Conservation (phyloP, 2,113 vertebrate species). For the Mormoops blainvillei region DNA sequence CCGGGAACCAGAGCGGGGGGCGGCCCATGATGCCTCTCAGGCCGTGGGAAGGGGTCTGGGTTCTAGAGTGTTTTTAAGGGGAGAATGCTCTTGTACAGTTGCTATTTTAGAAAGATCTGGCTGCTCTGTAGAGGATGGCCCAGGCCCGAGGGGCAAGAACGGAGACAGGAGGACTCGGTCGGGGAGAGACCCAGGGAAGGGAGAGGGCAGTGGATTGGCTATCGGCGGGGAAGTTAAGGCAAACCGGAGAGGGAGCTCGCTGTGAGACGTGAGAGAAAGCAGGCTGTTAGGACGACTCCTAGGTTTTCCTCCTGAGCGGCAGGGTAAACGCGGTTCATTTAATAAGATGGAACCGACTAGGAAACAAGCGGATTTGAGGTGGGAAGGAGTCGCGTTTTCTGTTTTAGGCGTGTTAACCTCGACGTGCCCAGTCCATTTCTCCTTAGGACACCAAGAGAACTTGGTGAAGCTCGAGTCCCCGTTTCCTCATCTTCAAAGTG, state of each 20-base stretch:
- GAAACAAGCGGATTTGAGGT: neutral
- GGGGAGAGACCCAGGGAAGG: neutral
- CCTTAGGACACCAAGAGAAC: neutral
- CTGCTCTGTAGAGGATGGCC: neutral
- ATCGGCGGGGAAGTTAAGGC: neutral
- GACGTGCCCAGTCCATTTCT: neutral
- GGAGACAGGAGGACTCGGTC: neutral
- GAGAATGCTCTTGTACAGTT: neutral
- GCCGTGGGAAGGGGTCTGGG: neutral
- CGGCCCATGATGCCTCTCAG: too few relatives aligned
- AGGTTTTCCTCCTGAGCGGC: neutral
- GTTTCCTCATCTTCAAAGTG: neutral
- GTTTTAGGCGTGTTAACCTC: neutral
- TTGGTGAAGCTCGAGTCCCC: neutral
- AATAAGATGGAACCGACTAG: neutral
- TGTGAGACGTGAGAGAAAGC: neutral
- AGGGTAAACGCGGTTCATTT: neutral
- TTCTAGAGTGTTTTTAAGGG: neutral
- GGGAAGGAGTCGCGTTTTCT: neutral
- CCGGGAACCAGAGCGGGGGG: too few relatives aligned
- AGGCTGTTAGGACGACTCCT: neutral
- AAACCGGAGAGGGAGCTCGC: neutral
- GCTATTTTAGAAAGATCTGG: neutral
- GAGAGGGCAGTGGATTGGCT: neutral
- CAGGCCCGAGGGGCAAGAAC: neutral